Percentiles rank a stretch among this genome's conserved stretches.
These are phyloP conservation scores for Nycteola revayana DNA, from an alignment of 2,888 invertebrate species.

Conservation along the genomic window DNA sequence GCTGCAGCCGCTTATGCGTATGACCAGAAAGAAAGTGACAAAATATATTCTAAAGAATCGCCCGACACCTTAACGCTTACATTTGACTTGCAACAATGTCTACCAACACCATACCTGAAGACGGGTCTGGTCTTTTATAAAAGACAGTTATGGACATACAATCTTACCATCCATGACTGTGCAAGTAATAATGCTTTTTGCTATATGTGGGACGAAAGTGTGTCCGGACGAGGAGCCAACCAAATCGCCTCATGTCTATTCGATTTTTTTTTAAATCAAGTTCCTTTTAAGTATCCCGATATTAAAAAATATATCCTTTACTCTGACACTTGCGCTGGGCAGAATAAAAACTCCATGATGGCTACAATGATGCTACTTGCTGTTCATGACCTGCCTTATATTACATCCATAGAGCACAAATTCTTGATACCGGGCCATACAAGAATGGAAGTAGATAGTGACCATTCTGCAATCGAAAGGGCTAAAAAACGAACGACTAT, in stretches of 20 bases:
- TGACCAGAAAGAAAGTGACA: constrained; percentile 2
- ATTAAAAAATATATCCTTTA: constrained; percentile 1
- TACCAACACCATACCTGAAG: constrained; percentile 19
- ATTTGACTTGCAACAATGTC: constrained; percentile 28
- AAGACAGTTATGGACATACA: constrained; percentile 9
- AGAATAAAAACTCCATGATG: constrained; percentile 1
- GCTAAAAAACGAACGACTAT: constrained; percentile 11
- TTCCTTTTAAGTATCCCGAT: background rate
- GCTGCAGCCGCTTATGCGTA: constrained; percentile 12
- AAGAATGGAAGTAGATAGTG: constrained; percentile 20
- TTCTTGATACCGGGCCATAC: constrained; percentile 20
- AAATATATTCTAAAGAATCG: constrained; percentile 10
- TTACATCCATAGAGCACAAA: too few relatives aligned
- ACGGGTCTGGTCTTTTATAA: constrained; percentile 6
- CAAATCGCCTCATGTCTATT: constrained; percentile 8
- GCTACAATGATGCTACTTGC: too few relatives aligned
- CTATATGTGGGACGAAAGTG: constrained; percentile 14
- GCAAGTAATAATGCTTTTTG: constrained; percentile 9
- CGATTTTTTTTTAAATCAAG: background rate
- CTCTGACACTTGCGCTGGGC: constrained; percentile 6
- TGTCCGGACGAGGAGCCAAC: constrained; percentile 11
- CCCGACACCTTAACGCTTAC: constrained; percentile 9
- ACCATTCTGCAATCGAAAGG: constrained; percentile 22
- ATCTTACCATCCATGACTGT: constrained; percentile 10
- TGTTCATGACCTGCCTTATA: too few relatives aligned